Percentiles rank a stretch among this genome's conserved stretches.
Evolutionary conservation across 2,888 invertebrate genomes (phyloP).

Genomic region (Leptinotarsa juncta): DNA sequence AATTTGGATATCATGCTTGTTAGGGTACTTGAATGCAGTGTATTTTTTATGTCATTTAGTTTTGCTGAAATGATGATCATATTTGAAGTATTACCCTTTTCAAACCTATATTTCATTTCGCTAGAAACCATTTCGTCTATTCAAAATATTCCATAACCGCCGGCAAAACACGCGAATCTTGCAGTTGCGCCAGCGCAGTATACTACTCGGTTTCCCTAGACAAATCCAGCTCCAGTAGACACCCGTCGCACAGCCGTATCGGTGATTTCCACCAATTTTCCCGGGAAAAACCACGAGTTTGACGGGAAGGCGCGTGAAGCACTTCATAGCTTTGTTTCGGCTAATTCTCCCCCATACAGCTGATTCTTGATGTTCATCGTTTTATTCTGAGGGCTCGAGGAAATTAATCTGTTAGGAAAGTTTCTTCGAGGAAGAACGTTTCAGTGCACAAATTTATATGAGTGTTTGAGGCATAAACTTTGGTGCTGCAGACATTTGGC

Average conservation of each 20-base stretch:
- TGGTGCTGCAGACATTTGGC: constrained; percentile 34
- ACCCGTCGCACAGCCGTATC: constrained; percentile 52
- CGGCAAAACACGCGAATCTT: constrained; percentile 54
- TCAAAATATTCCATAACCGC: constrained; percentile 54
- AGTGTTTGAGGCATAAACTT: constrained; percentile 35
- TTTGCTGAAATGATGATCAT: too few relatives aligned
- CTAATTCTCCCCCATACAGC: neutral
- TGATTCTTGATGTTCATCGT: constrained; percentile 13
- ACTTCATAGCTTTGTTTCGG: constrained; percentile 3
- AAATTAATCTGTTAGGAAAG: constrained; percentile 31
- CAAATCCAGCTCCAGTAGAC: constrained; percentile 58
- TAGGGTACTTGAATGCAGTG: too few relatives aligned
- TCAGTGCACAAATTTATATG: constrained; percentile 31
- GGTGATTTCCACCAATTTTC: constrained; percentile 49
- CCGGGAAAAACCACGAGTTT: constrained; percentile 38
- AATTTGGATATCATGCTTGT: too few relatives aligned
- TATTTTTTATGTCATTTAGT: too few relatives aligned
- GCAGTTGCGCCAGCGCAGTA: constrained; percentile 55
- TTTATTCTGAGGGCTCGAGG: constrained; percentile 20
- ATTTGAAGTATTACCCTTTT: neutral
- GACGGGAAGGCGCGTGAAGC: constrained; percentile 17
- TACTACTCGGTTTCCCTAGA: constrained; percentile 57
- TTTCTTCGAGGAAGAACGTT: constrained; percentile 27
- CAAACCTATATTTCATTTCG: neutral
- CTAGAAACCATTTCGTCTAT: constrained; percentile 53